phyloP scores from a whole-genome alignment of 2,113 vertebrate species.

The Spilogale gracilis region DNA sequence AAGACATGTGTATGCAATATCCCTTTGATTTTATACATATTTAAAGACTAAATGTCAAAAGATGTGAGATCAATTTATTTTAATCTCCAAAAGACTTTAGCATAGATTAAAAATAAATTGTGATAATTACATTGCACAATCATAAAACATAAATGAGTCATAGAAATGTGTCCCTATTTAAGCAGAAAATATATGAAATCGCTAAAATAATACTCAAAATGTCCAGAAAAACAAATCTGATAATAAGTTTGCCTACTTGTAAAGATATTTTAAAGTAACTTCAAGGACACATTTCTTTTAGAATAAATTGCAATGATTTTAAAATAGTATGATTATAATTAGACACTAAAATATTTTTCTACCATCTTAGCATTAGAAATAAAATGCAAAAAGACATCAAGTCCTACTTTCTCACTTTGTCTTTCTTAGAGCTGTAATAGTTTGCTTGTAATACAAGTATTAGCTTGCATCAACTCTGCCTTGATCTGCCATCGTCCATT shows the following conservation, averaged over 20 bases:
- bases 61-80: neutral
- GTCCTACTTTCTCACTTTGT: neutral
- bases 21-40: neutral
- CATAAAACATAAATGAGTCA: slow-evolving; percentile 29
- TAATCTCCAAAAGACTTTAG: neutral
- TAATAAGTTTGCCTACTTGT: neutral
- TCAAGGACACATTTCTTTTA: neutral
- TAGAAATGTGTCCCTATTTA: neutral
- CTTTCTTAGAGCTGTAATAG: neutral
- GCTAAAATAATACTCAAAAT: slow-evolving; percentile 30
- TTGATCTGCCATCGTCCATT: neutral
- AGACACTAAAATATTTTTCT: neutral
- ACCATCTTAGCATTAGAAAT: neutral
- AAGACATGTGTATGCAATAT: neutral
- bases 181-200: neutral
- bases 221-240: neutral
- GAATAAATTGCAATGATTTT: neutral
- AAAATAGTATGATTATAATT: neutral
- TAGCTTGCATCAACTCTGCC: neutral
- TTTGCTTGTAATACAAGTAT: neutral
- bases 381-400: neutral
- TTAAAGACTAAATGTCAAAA: neutral
- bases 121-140: neutral
- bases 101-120: neutral
- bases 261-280: slow-evolving; percentile 3